A percentile compares a stretch with the other conserved stretches of the same genome.
Conservation (phyloP, 1,140 invertebrate species). For the Pristionchus pacificus region DNA sequence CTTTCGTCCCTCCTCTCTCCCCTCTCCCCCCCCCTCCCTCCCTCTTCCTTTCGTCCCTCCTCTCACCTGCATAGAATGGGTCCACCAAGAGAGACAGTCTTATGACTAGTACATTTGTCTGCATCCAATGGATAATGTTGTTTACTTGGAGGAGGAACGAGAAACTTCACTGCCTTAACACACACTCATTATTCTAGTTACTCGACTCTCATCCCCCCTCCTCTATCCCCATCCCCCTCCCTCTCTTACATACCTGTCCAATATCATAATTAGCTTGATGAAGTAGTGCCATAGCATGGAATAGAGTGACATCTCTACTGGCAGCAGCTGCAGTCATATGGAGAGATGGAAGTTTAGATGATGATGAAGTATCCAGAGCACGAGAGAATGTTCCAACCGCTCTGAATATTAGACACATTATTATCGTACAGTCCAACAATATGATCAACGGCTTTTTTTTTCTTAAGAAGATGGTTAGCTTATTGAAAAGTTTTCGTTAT, state of each 20-base stretch:
- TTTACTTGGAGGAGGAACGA: conserved; percentile 75
- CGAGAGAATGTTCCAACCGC: conserved; percentile 97
- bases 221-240: no score
- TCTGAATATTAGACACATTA: no score
- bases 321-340: conserved; percentile 98
- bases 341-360: conserved; percentile 92
- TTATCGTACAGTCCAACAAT: no score
- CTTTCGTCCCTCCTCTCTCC: no score
- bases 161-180: conserved; percentile 73
- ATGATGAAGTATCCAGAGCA: conserved; percentile 93
- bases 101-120: conserved; percentile 46
- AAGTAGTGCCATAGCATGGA: conserved; percentile 95
- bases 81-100: conserved; percentile 65
- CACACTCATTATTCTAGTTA: not conserved
- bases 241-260: conserved; percentile 65
- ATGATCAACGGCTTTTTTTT: no score
- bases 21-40: no score
- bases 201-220: not conserved
- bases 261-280: conserved; percentile 88
- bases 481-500: no score
- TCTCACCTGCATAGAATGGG: conserved; percentile 81
- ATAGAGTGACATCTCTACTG: conserved; percentile 93
- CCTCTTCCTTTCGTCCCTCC: no score
- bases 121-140: conserved; percentile 46
- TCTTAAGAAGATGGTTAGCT: no score